Percentiles rank a stretch among this genome's conserved stretches.
Conservation (phyloP, 2,113 vertebrate genomes). For the Poicephalus meyeri region DNA sequence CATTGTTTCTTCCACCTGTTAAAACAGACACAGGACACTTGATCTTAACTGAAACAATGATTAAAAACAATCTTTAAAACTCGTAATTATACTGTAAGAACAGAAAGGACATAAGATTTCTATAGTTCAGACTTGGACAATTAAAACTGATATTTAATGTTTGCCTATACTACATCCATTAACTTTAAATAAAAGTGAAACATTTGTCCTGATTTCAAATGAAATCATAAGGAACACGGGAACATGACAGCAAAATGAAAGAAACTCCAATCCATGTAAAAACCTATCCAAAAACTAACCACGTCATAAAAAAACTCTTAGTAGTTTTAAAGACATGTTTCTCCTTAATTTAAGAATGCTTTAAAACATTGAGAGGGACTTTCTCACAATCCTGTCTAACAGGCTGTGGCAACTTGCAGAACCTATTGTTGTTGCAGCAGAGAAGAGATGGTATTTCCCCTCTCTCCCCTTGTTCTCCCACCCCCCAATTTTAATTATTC, state of each 20-base stretch:
- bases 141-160: neutral
- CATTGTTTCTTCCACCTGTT: conserved; percentile 81
- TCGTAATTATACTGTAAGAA: neutral
- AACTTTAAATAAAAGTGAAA: neutral
- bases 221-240: neutral
- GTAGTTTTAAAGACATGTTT: neutral
- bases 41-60: neutral
- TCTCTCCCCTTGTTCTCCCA: neutral
- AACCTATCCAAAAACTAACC: neutral
- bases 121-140: neutral
- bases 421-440: neutral
- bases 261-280: neutral
- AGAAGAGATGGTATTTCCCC: neutral
- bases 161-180: neutral
- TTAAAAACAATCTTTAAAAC: neutral
- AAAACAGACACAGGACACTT: neutral
- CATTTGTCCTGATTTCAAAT: neutral
- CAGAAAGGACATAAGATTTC: neutral
- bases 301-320: neutral
- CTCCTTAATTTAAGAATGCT: neutral
- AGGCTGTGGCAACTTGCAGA: neutral
- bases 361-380: neutral
- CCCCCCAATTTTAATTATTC: neutral
- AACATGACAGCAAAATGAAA: neutral
- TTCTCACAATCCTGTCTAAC: neutral